Base-by-base conservation (phyloP, 2,888 invertebrate species). In the Tenthredo notha region DNA sequence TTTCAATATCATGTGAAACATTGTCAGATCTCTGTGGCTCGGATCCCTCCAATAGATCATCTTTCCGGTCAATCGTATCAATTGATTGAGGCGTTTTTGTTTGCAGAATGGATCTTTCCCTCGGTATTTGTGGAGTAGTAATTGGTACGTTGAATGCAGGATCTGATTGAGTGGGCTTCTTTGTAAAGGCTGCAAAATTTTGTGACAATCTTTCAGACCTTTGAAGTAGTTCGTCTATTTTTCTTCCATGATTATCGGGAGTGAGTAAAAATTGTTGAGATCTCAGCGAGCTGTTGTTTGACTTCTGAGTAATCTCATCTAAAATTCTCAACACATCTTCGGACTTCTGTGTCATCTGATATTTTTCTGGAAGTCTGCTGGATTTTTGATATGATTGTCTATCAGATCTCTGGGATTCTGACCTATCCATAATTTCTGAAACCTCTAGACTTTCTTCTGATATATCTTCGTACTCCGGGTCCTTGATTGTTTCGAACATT, bases 371-470 rank as follows among this genome's bases (percentile, higher is more conserved):
- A n/a, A 92, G 86, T 50, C 84, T 88, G 0, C 83, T 85, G 7
- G 86, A 87, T 77, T 90, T 91, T 29, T 89, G 88, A 10, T 43
- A 47, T 4, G 12, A 58, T 10, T 86, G 84, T 47, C 86, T 85
- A 37, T 83, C 58, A 9, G 88, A 85, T 75, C 86, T 88, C 6
- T 90, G 87, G 0, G 88, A 87, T 58, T 91, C 90, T 4, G 91
- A 90, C 86, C 87, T 89, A 74, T 92, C 93, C 29, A 92, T 89
- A 80, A 93, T 93, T 86, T 92, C 92, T 0, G 93, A 92, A 1
- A 93, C 92, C 86, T 93, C 93, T 6, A 92, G 88, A 77, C 93
- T 93, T 75, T 93, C 93, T 72, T 93, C 93, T 0, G 93, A 93
- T 61, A 93, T 93, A 84, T 93, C 93, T 84, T 93, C 93, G 82